phyloP scores from a whole-genome alignment of 1,140 invertebrate genomes.

The Cataglyphis hispanica region DNA sequence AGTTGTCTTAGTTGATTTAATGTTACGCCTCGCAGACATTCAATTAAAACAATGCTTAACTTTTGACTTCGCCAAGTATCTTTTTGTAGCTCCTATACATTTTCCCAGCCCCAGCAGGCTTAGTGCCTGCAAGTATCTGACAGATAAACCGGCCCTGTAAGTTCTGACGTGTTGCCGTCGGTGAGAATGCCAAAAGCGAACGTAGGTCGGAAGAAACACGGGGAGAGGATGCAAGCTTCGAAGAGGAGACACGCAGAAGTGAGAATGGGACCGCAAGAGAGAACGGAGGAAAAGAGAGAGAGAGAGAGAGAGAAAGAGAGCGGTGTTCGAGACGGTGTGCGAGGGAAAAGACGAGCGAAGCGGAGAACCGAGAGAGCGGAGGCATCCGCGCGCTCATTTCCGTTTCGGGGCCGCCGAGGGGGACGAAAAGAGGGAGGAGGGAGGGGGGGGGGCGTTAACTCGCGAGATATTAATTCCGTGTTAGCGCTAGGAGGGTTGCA shows the following conservation, averaged over 20 bases:
- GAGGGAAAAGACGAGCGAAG: constrained; percentile 72
- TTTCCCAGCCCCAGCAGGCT: constrained; percentile 31
- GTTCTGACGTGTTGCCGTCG: constrained; percentile 63
- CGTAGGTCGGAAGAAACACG: constrained; percentile 62
- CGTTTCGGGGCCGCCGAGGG: constrained; percentile 81
- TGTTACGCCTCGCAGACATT: neutral
- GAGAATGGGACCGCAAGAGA: constrained; percentile 54
- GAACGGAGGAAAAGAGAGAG: constrained; percentile 58
- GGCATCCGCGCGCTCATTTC: constrained; percentile 87
- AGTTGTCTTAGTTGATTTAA: neutral
- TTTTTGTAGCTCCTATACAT: constrained; percentile 8
- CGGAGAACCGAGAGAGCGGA: constrained; percentile 79
- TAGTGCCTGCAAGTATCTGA: constrained; percentile 61
- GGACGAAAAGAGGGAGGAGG: constrained; percentile 72
- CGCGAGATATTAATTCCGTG: constrained; percentile 87
- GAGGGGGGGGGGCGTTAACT: constrained; percentile 81
- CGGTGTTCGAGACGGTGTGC: constrained; percentile 40
- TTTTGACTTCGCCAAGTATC: constrained; percentile 42
- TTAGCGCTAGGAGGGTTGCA: constrained; percentile 85
- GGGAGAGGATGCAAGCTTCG: constrained; percentile 74
- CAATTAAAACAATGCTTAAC: constrained; percentile 42
- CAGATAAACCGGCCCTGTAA: constrained; percentile 55
- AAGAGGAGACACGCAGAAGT: constrained; percentile 65
- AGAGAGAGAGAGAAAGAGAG: constrained; percentile 61
- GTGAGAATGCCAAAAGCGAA: constrained; percentile 63